Base-by-base conservation (phyloP, 2,888 invertebrate genomes). In the Stenurella melanura region DNA sequence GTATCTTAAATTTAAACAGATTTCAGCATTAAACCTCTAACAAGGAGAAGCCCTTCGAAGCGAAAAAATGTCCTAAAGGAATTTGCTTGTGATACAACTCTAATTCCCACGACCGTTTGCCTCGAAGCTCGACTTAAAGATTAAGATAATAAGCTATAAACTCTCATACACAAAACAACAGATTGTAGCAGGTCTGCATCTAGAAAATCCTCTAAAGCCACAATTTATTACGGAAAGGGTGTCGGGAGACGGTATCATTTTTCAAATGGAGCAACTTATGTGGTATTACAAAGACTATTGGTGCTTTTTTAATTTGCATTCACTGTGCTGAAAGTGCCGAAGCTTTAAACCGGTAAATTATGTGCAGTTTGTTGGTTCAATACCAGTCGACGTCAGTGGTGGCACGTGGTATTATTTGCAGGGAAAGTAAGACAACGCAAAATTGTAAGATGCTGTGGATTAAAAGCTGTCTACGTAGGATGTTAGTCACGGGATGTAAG, bases 81-180 rank as follows among this genome's bases (percentile, higher is more conserved):
- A 71, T 72, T 78, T 58, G 70, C 67, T 42, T 66, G 60, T 57
- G 71, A 72, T 64, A 67, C 73, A 74, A 76, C 68, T 74, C 78
- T 71, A 78, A 74, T 78, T 78, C 78, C 78, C 78, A 78, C 78
- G 78, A 74, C 76, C 78, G 74, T 71, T 75, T 75, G 72, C 67
- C 67, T 75, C 73, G 75, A 63, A 74, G 76, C 71, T 63, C 69
- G 54, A 30, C 26, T 69, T 57, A 61, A 64, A 78, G 78, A 78
- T 78, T 76, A 74, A 78, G 78, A 78, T 78, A 78, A 78, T 78
- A 78, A 78, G 76, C 76, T 66, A 38, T 57, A 76, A 72, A 57
- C 69, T 74, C 74, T 67, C 76, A 72, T 78, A 78, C 76, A 78
- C 76, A 76, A 76, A 78, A 76, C 74, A 19, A 61, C 78, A 76